Evolutionary conservation across 2,113 vertebrate species (phyloP), one percentile per base, ranked within the genome.

Genomic region (Rattus norvegicus): DNA sequence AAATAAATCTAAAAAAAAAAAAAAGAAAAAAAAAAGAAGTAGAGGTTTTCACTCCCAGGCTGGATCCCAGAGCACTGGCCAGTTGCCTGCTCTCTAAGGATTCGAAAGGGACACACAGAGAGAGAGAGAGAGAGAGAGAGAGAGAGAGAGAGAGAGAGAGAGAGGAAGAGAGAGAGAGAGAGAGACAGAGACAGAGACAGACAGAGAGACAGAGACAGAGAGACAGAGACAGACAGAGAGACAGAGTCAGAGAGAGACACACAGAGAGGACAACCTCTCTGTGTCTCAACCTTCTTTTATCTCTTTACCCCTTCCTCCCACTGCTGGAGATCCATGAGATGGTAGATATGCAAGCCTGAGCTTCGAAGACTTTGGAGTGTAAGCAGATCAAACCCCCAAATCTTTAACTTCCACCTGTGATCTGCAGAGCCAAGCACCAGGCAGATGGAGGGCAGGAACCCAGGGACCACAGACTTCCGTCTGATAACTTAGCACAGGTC

Each of bases 361-460:
- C 69, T 96, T 88, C 88, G 69, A 72, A 90, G 73, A 83, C 56
- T 85, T 59, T 56, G 70, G 76, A 24, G 56, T 83, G 79, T 47
- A 69, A 88, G 39, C 28, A 76, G 73, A 73, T 67, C 80, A 65
- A 84, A 88, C 86, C 89, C 20, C 17, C 39, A 49, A 88, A 69
- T 88, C 54, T 56, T 79, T 81, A 79, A 17, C 49, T 90, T 81
- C 65, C 17, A 77, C 67, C 65, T 54, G 67, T 73, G 54, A 84
- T 88, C 52, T 33, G 47, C 22, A 90, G 90, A 95, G 49, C 36
- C 73, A 95, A 84, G 75, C 59, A 6, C 10, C 33, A 88, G 65
- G 65, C 90, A 96, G 92, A 93, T 54, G 47, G 73, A 95, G 96
- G 43, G 77, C 76, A 87, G 91, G 92, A 89, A 77, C 24, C 81